Base-by-base conservation (phyloP, 1,140 invertebrate species). In the Phymorhynchus buccinoides region DNA sequence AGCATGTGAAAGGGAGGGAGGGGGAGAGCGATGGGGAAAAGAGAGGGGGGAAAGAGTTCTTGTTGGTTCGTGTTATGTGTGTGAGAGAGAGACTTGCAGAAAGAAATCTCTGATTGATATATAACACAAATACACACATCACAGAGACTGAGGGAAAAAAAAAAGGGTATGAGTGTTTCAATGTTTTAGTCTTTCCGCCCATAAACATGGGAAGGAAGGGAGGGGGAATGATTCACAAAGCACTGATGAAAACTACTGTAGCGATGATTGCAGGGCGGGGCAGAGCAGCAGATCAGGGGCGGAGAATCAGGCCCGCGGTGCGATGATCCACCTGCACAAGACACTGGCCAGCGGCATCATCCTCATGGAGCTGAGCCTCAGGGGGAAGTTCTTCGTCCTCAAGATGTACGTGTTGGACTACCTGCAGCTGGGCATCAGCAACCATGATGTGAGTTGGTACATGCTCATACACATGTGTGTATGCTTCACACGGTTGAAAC, bases 361-460 rank as follows among this genome's bases (percentile, higher is more conserved):
- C 95, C 77, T 96, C 95, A 84, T 97, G 90, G 96, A 96, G 90
- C 94, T 97, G 44, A 94, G 95, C 75, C 94, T 97, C 86, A 92
- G 93, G 18, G 95, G 96, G 86, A 96, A 96, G 52, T 97, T 97
- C 92, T 96, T 97, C 90, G 95, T 95, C 87, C 95, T 95, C 0
- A 96, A 96, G 92, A 91, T 97, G 52, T 95, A 95, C 91, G 95
- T 95, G 1, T 94, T 96, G 86, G 96, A 97, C 90, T 95, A 94
- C 78, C 95, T 94, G 83, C 94, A 96, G 52, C 85, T 93, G 3
- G 88, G 89, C 1, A 89, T 89, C 42, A 90, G 85, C 71, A 88
- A 92, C n/a, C 73, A 75, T 75, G 73, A 75, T 22, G 73, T 75
- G 73, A 75, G 73, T 18, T 16, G 7, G 12, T 14, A 48, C 44